phyloP scores from a whole-genome alignment of 2,113 vertebrate genomes.

The Clarias macrocephalus region DNA sequence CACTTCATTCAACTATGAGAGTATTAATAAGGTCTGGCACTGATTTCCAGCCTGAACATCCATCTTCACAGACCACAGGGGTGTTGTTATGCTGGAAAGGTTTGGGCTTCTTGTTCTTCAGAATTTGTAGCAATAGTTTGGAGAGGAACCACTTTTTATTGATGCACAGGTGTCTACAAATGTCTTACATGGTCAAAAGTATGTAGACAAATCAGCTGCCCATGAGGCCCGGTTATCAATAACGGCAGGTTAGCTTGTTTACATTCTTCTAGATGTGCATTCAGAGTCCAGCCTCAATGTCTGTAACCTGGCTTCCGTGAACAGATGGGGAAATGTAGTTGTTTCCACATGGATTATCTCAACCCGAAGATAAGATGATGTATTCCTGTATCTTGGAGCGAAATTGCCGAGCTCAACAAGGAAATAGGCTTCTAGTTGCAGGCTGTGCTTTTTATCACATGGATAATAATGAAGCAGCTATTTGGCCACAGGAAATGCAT shows the following conservation, averaged over 20 bases:
- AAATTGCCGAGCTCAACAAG: constrained; percentile 27
- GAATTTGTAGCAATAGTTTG: no score
- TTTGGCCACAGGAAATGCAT: constrained; percentile 23
- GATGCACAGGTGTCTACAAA: no score
- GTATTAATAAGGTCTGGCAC: no score
- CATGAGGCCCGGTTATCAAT: background rate
- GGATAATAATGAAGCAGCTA: constrained; percentile 26
- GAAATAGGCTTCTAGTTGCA: constrained; percentile 26
- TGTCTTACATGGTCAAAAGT: no score
- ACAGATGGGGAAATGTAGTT: background rate
- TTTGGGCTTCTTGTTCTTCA: no score
- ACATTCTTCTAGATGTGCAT: background rate
- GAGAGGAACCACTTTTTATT: background rate
- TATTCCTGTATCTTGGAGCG: constrained; percentile 1
- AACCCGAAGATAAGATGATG: constrained; percentile 17
- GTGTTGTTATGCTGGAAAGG: no score
- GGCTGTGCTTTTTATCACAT: background rate
- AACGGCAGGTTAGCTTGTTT: background rate
- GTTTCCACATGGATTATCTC: background rate
- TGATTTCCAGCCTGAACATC: no score
- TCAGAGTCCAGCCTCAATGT: background rate
- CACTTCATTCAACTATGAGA: no score
- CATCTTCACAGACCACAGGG: no score
- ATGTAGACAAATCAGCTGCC: no score
- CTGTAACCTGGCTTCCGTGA: background rate